A percentile compares a stretch with the other conserved stretches of the same genome.
Evolutionary conservation across 2,797 vertebrate species (phyloP).

Genomic region (Poecilia gillii): DNA sequence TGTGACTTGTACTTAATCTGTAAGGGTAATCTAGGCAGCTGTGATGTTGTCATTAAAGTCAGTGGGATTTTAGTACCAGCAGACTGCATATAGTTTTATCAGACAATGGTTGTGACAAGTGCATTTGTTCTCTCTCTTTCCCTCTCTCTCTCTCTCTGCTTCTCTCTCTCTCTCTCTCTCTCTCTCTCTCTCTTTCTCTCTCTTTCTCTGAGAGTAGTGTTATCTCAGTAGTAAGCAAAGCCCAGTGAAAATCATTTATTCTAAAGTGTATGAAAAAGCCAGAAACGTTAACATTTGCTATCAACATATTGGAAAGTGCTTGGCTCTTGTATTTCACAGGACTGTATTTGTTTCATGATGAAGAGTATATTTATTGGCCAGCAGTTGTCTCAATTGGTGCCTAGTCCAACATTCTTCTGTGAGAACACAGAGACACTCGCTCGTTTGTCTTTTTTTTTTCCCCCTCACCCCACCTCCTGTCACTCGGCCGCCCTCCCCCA

Average conservation of each 20-base stretch:
- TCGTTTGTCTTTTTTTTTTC: slow-evolving; percentile 53
- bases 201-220: slow-evolving; percentile 78
- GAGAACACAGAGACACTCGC: slow-evolving; percentile 72
- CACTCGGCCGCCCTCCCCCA: slow-evolving; percentile 43
- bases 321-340: slow-evolving; percentile 81
- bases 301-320: slow-evolving; percentile 81
- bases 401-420: slow-evolving; percentile 80
- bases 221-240: slow-evolving; percentile 78
- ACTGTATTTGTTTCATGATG: slow-evolving; percentile 82
- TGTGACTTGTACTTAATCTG: slow-evolving; percentile 76
- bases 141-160: slow-evolving; percentile 74
- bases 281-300: slow-evolving; percentile 77
- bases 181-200: slow-evolving; percentile 75
- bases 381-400: slow-evolving; percentile 82
- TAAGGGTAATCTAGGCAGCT: slow-evolving; percentile 81
- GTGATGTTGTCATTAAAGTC: slow-evolving; percentile 78
- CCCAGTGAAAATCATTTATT: slow-evolving; percentile 79
- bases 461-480: slow-evolving; percentile 51
- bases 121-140: slow-evolving; percentile 78
- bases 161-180: slow-evolving; percentile 73
- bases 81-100: slow-evolving; percentile 78
- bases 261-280: slow-evolving; percentile 79
- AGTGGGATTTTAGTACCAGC: slow-evolving; percentile 78
- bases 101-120: slow-evolving; percentile 81
- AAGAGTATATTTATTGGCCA: slow-evolving; percentile 83